A percentile compares a stretch with the other conserved stretches of the same genome.
Evolutionary conservation across 2,888 invertebrate genomes (phyloP).

Genomic region (Malthinus seriepunctatus): DNA sequence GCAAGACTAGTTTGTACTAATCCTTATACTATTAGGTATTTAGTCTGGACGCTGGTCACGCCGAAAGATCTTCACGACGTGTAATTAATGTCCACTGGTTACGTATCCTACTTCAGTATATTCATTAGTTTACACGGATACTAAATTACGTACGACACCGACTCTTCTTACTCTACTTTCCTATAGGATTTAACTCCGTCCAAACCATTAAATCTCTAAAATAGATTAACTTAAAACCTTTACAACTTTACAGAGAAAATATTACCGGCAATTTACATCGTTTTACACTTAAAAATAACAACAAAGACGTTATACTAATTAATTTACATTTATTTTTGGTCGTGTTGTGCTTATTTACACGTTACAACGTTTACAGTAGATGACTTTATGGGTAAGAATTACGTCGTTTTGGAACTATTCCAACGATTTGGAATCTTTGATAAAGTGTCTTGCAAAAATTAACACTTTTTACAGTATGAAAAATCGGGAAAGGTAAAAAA

Average conservation of each 20-base stretch:
- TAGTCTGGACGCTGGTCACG: constrained; percentile 29
- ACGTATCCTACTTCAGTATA: constrained; percentile 23
- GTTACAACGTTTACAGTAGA: no score
- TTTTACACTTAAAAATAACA: no score
- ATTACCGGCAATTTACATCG: neutral
- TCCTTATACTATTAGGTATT: constrained; percentile 30
- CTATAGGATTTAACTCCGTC: neutral
- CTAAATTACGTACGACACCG: constrained; percentile 24
- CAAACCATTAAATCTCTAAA: constrained; percentile 8
- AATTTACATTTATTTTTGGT: no score
- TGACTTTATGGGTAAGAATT: no score
- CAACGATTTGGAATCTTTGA: no score
- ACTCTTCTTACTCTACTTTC: constrained; percentile 12
- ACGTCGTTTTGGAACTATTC: no score
- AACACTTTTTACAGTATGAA: no score
- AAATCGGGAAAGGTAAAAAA: no score
- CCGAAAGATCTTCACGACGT: constrained; percentile 25
- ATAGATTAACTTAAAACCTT: constrained; percentile 9
- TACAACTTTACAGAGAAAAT: constrained; percentile 3
- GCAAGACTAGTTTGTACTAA: constrained; percentile 35
- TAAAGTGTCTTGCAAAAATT: no score
- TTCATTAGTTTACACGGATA: constrained; percentile 32
- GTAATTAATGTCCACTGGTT: constrained; percentile 34
- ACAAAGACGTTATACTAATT: no score
- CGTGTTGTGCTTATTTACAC: no score